Conservation (phyloP, 2,888 invertebrate species). For the Latrodectus elegans region DNA sequence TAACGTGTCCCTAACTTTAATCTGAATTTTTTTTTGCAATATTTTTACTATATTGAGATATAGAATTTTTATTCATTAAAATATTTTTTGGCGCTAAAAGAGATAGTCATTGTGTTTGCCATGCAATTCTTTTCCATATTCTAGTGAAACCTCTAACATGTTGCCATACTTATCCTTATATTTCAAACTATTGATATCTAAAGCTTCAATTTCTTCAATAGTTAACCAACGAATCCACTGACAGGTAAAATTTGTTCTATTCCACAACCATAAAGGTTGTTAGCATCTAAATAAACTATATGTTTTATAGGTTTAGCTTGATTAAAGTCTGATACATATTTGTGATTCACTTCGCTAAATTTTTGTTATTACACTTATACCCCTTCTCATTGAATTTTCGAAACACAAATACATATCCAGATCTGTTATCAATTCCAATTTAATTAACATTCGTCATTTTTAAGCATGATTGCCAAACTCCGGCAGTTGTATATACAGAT, state of each 20-base stretch:
- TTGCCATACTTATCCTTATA: constrained; percentile 47
- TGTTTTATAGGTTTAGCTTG: neutral
- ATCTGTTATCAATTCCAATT: neutral
- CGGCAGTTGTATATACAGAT: neutral
- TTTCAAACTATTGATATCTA: constrained; percentile 22
- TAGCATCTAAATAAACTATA: constrained; percentile 27
- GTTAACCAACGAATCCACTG: too few relatives aligned
- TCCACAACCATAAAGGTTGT: too few relatives aligned
- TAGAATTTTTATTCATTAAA: neutral
- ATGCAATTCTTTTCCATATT: constrained; percentile 15
- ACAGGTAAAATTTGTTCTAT: too few relatives aligned
- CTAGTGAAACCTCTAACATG: constrained; percentile 33
- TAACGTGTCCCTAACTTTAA: neutral
- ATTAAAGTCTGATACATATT: too few relatives aligned
- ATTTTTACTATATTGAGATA: constrained; percentile 10
- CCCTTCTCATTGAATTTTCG: neutral
- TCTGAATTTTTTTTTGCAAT: neutral
- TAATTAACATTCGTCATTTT: neutral
- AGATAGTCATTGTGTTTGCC: constrained; percentile 21
- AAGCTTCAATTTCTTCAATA: too few relatives aligned
- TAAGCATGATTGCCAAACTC: neutral
- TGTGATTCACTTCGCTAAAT: too few relatives aligned
- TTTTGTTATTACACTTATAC: too few relatives aligned
- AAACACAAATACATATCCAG: neutral
- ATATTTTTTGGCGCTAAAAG: constrained; percentile 40